Base-by-base conservation (phyloP, 2,113 vertebrate genomes). In the Stomatorhinus ivindoensis region DNA sequence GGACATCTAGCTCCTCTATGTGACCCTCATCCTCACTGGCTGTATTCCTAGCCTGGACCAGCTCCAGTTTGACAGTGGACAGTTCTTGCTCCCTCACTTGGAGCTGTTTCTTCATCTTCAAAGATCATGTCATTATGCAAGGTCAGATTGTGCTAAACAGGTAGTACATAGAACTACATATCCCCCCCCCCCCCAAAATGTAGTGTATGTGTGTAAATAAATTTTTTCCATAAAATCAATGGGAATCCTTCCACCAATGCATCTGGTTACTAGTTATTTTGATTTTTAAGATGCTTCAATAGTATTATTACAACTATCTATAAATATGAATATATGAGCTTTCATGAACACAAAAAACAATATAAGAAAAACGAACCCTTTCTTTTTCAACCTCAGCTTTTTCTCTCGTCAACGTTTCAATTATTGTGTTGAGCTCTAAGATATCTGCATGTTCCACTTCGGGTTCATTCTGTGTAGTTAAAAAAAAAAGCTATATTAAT, bases 381-480 rank as follows among this genome's bases (percentile, higher is more conserved):
- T 95, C 95, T 90, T 94, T 93, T 87, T 94, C 94, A 3, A 97
- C 13, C 9, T 89, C 89, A 24, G 95, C 92, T 50, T 96, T 97
- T 91, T 97, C 96, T 91, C 94, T 92, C 91, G 94, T 95, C 91
- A 97, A 89, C 1, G 89, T 82, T 39, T 94, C 94, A 15, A 97
- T 94, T 86, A 94, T 93, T 24, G 94, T 95, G 92, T 96, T 96
- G 91, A 97, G 94, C 84, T 97, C 95, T 46, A 95, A 92, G 90
- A 95, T 95, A 90, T 97, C 97, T 50, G 97, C 95, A 73, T 96
- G 95, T 86, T 96, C 96, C 4, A 95, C 94, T 88, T 96, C 95
- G 11, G 93, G 90, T 88, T 92, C 93, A 31, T 76, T 90, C 95
- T 95, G 90, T 13, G 6, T 10, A 53, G 84, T 87, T 80, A 58